Conservation (phyloP, 2,888 invertebrate species). For the Arctia plantaginis region DNA sequence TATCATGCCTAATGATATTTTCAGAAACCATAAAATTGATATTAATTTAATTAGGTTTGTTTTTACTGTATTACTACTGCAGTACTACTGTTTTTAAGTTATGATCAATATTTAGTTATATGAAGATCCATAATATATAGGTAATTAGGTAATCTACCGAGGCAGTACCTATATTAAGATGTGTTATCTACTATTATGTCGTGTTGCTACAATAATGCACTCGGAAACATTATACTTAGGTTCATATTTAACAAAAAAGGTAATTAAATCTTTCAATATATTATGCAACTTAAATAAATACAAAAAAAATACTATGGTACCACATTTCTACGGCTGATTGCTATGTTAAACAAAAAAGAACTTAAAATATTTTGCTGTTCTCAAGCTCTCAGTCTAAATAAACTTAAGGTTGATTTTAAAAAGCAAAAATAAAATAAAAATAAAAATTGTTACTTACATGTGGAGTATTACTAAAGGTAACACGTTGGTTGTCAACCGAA, state of each 20-base stretch:
- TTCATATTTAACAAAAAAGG: background rate
- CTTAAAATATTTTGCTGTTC: background rate
- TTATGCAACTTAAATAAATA: background rate
- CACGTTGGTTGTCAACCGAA: slow-evolving; percentile 79
- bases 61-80: background rate
- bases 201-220: background rate
- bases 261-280: background rate
- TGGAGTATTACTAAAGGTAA: slow-evolving; percentile 74
- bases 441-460: slow-evolving; percentile 60
- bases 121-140: background rate
- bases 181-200: background rate
- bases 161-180: background rate
- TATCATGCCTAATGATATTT: background rate
- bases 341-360: background rate
- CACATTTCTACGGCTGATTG: background rate
- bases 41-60: slow-evolving; percentile 5
- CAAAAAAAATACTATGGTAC: background rate
- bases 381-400: too few species aligned
- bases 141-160: background rate
- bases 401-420: background rate
- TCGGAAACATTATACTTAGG: background rate
- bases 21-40: background rate
- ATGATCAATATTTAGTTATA: background rate
- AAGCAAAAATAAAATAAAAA: background rate
- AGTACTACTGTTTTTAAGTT: background rate